Evolutionary conservation across 2,797 vertebrate species (phyloP), one percentile per base, ranked within the genome.

Genomic region (Spondyliosoma cantharus): DNA sequence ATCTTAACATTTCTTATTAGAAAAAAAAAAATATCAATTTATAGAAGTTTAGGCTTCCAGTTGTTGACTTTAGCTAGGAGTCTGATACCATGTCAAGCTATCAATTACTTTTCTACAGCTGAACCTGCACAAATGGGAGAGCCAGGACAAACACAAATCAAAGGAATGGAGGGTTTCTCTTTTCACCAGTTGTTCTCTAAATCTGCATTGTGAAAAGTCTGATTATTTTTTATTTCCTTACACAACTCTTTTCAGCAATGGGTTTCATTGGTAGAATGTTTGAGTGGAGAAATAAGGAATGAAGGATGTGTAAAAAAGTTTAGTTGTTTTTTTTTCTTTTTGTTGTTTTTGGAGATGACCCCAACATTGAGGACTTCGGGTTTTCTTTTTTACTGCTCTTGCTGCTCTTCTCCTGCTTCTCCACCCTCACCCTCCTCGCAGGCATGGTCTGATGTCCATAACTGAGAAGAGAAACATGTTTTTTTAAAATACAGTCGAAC

Each of bases 391-490:
- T 89, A 95, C 68, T 96, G 94, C 96, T 97, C 83, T 93, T 37
- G 90, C 8, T 85, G 89, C 62, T 93, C 88, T 13, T 97, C 95
- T 71, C 91, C 95, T 72, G 87, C 95, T 85, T 97, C 96, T 58
- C 93, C 96, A 24, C 90, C 95, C n/a, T 98, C 96, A 37, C 93
- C 95, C 83, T 98, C 97, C 80, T 98, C 97, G 78, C 95, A 92
- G 81, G 96, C 95, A 9, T 93, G 97, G 94, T 98, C 97, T 59
- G 96, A 97, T 92, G 97, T 98, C 97, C 98, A 99, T 96, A 99
- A 96, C 98, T 99, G 90, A 48, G 15, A 27, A 77, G 54, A 78
- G n/a, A 90, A 49, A 91, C 27, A 27, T 0, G 69, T 1, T 71
- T 22, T 17, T 57, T 81, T 50, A 57, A 61, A 4, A 85, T 49